Conservation (phyloP, 2,113 vertebrate species). For the Boulengeromyrus knoepffleri region DNA sequence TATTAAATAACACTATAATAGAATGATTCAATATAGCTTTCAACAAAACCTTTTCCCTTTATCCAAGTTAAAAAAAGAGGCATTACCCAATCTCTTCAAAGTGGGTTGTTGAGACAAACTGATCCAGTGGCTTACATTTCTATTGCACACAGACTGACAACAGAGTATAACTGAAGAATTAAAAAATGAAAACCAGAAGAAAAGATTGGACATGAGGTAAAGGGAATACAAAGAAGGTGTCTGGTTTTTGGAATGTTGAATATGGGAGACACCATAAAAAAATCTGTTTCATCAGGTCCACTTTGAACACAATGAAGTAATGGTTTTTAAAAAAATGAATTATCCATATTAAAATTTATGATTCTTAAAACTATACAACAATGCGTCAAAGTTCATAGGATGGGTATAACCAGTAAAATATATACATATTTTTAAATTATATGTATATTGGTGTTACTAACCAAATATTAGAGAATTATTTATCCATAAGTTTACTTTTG, state of each 20-base stretch:
- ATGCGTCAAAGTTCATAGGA: slow-evolving; percentile 79
- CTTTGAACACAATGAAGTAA: slow-evolving; percentile 63
- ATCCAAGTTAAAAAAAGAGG: slow-evolving; percentile 72
- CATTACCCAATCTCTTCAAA: slow-evolving; percentile 59
- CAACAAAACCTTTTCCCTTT: slow-evolving; percentile 65
- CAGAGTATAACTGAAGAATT: slow-evolving; percentile 48
- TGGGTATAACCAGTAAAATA: slow-evolving; percentile 76
- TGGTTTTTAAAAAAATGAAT: slow-evolving; percentile 78
- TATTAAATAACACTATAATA: slow-evolving; percentile 96
- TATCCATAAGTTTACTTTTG: slow-evolving; percentile 25
- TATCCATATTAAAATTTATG: slow-evolving; percentile 93
- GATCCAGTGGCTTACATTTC: slow-evolving; percentile 64
- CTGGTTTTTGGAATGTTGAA: slow-evolving; percentile 58
- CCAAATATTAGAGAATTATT: slow-evolving; percentile 55
- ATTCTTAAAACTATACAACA: slow-evolving; percentile 86
- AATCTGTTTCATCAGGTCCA: slow-evolving; percentile 63
- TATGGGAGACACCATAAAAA: slow-evolving; percentile 60
- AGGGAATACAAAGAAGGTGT: slow-evolving; percentile 51
- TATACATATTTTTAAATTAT: slow-evolving; percentile 62
- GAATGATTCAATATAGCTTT: slow-evolving; percentile 80
- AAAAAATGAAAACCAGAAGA: background rate
- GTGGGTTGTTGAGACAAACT: slow-evolving; percentile 67
- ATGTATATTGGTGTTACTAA: slow-evolving; percentile 58
- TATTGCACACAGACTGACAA: slow-evolving; percentile 68
- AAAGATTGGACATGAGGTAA: slow-evolving; percentile 17